Conservation (phyloP, 1,140 invertebrate species). For the Tenebrio molitor region DNA sequence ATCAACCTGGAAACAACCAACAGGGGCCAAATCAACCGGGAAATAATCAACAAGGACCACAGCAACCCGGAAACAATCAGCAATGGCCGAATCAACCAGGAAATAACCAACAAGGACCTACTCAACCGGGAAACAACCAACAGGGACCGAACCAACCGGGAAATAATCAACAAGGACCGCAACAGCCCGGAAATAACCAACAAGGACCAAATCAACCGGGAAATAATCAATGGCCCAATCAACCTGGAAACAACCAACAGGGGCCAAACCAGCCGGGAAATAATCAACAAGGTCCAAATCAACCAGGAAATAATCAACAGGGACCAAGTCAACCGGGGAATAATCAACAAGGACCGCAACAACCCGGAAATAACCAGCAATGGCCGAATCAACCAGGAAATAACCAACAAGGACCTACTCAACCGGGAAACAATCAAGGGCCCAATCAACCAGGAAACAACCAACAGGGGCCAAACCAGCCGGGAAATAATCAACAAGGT, state of each 20-base stretch:
- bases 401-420: constrained; percentile 35
- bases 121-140: constrained; percentile 38
- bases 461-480: no score
- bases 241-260: constrained; percentile 55
- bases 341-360: constrained; percentile 55
- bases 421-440: constrained; percentile 30
- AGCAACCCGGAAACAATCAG: constrained; percentile 54
- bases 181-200: constrained; percentile 47
- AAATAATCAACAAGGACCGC: constrained; percentile 50
- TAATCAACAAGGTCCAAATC: constrained; percentile 50
- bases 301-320: constrained; percentile 47
- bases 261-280: constrained; percentile 59
- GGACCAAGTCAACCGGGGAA: constrained; percentile 45
- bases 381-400: constrained; percentile 2
- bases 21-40: constrained; percentile 51
- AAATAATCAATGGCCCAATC: constrained; percentile 51
- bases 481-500: no score
- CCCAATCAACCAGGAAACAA: no score
- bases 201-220: constrained; percentile 55
- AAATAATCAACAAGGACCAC: constrained; percentile 54
- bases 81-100: constrained; percentile 36
- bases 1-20: constrained; percentile 28
- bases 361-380: constrained; percentile 53
- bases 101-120: constrained; percentile 12
- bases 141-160: constrained; percentile 52